Evolutionary conservation across 2,797 vertebrate species (phyloP).

Genomic region (Enteromius unitaeniatus): DNA sequence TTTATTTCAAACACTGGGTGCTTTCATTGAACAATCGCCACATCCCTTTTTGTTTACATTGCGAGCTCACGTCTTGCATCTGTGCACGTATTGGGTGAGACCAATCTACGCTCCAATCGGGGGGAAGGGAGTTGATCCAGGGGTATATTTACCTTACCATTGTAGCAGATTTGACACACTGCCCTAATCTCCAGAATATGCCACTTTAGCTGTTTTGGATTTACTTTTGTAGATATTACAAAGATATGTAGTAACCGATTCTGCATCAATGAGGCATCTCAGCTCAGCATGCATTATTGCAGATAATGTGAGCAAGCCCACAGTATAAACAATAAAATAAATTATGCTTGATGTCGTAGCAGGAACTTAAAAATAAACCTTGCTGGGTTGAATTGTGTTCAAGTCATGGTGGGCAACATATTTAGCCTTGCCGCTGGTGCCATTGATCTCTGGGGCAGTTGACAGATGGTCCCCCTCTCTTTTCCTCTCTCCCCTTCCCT

Average conservation of each 20-base stretch:
- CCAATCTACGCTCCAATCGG: constrained; percentile 24
- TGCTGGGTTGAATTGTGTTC: constrained; percentile 66
- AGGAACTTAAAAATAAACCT: constrained; percentile 69
- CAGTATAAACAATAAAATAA: neutral
- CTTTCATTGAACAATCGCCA: constrained; percentile 7
- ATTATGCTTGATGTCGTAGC: neutral
- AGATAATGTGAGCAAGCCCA: neutral
- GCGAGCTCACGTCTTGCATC: constrained; percentile 52
- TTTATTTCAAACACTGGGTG: constrained; percentile 11
- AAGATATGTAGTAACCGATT: no score
- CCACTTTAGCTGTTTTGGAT: constrained; percentile 11
- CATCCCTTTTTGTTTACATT: constrained; percentile 54
- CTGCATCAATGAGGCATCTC: neutral
- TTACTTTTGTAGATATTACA: neutral
- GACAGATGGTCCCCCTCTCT: constrained; percentile 74
- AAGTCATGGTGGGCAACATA: constrained; percentile 71
- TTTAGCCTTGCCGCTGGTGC: constrained; percentile 70
- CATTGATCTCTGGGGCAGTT: constrained; percentile 75
- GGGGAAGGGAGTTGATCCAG: constrained; percentile 11
- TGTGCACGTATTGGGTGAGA: constrained; percentile 46
- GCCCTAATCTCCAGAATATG: constrained; percentile 33
- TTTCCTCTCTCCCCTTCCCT: constrained; percentile 53
- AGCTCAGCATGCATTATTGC: neutral
- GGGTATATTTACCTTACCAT: constrained; percentile 34
- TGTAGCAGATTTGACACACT: constrained; percentile 44